These are phyloP conservation scores for Bibio marci DNA, from an alignment of 2,888 invertebrate species.

Conservation along the genomic window DNA sequence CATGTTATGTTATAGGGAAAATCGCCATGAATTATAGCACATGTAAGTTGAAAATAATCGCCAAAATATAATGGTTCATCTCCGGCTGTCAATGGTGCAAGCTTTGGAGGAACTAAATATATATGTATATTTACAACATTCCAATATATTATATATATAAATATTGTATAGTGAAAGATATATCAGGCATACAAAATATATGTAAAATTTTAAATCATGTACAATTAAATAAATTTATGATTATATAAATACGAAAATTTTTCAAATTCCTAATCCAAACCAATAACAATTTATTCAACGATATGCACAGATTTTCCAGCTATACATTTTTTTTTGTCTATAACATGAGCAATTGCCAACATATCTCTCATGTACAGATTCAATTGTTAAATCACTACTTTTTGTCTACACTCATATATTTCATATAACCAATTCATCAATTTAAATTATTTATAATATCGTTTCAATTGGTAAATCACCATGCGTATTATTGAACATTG, in stretches of 20 bases:
- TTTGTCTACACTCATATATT: no score
- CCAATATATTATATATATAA: no score
- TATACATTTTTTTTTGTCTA: constrained; percentile 34
- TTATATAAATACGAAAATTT: no score
- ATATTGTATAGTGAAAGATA: background rate
- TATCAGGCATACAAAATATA: constrained; percentile 31
- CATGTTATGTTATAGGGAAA: constrained; percentile 61
- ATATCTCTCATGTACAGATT: constrained; percentile 41
- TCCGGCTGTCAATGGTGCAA: constrained; percentile 48
- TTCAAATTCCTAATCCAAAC: no score
- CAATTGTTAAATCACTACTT: constrained; percentile 43
- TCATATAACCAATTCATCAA: no score
- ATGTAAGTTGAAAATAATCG: constrained; percentile 41
- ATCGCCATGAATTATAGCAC: constrained; percentile 61
- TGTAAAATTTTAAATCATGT: constrained; percentile 42
- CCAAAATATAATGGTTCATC: constrained; percentile 43
- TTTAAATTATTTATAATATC: no score
- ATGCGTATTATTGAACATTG: constrained; percentile 40
- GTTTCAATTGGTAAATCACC: constrained; percentile 54
- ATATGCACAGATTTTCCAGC: constrained; percentile 49
- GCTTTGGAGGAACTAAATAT: constrained; percentile 41
- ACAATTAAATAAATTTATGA: constrained; percentile 7
- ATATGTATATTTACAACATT: constrained; percentile 8
- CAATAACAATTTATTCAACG: constrained; percentile 50
- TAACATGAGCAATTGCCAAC: constrained; percentile 45